These are phyloP conservation scores for Gymnosoma rotundatum DNA, from an alignment of 2,888 invertebrate genomes.

Conservation along the genomic window DNA sequence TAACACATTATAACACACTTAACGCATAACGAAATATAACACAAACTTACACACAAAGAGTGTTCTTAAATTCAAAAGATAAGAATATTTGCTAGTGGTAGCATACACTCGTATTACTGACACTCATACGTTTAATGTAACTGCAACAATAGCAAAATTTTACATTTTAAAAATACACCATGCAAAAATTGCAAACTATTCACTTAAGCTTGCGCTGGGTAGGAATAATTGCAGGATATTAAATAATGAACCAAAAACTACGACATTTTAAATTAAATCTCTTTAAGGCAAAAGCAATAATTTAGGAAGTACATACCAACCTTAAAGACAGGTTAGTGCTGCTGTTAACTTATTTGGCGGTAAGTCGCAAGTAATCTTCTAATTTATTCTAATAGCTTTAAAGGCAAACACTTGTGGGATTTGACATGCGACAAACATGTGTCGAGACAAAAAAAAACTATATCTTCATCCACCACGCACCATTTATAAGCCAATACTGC, in stretches of 20 bases:
- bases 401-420: slow-evolving; percentile 68
- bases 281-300: background rate
- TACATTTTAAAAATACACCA: slow-evolving; percentile 31
- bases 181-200: background rate
- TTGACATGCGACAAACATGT: slow-evolving; percentile 65
- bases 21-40: background rate
- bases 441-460: slow-evolving; percentile 41
- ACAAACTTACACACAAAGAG: background rate
- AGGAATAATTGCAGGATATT: slow-evolving; percentile 10
- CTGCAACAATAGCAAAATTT: slow-evolving; percentile 59
- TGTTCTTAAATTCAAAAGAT: background rate
- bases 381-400: slow-evolving; percentile 66
- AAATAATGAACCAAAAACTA: slow-evolving; percentile 11
- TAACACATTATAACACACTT: slow-evolving; percentile 51
- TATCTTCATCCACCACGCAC: background rate
- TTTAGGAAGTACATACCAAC: background rate
- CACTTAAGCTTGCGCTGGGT: background rate
- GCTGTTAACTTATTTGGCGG: background rate
- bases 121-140: slow-evolving; percentile 50
- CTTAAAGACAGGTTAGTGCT: background rate
- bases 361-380: slow-evolving; percentile 64
- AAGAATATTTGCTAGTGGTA: background rate
- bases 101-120: background rate
- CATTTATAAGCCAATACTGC: background rate
- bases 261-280: slow-evolving; percentile 8